Conservation (phyloP, 2,888 invertebrate species). For the Standfussiana lucernea region DNA sequence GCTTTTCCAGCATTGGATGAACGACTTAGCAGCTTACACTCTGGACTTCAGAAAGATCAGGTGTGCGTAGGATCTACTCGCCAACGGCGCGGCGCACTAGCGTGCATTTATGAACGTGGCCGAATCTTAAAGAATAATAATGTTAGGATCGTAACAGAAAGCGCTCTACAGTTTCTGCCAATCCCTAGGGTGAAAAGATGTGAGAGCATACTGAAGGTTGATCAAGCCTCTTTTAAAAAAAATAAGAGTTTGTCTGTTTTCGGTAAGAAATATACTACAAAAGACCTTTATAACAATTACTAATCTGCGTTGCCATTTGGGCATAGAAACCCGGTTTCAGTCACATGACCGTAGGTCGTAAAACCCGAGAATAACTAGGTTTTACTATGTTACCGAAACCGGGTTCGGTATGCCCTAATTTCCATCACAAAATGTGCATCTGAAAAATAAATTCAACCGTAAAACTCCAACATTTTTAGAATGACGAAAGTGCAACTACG, state of each 20-base stretch:
- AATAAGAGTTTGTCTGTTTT: not conserved
- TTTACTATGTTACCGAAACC: too few relatives aligned
- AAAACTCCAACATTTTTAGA: conserved; percentile 26
- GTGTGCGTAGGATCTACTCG: not conserved
- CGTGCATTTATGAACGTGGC: not conserved
- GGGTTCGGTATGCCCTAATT: too few relatives aligned
- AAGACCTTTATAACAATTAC: not conserved
- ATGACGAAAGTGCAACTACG: conserved; percentile 18
- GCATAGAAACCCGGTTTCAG: too few relatives aligned
- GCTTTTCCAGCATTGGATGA: not conserved
- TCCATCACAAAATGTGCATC: conserved; percentile 29
- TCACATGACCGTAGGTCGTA: too few relatives aligned
- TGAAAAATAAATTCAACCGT: conserved; percentile 8
- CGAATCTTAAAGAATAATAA: not conserved
- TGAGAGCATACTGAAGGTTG: not conserved
- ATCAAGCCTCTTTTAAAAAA: not conserved
- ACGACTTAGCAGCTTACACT: not conserved
- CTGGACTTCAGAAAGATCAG: not conserved
- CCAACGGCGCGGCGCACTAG: too few relatives aligned
- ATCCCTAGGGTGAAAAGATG: not conserved
- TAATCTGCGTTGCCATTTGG: not conserved
- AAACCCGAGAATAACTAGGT: too few relatives aligned
- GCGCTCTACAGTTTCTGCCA: not conserved
- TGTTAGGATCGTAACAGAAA: not conserved
- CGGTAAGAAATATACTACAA: not conserved